Percentiles rank a stretch among this genome's conserved stretches.
Evolutionary conservation across 2,797 vertebrate species (phyloP).

Genomic region (Tragelaphus eurycerus): DNA sequence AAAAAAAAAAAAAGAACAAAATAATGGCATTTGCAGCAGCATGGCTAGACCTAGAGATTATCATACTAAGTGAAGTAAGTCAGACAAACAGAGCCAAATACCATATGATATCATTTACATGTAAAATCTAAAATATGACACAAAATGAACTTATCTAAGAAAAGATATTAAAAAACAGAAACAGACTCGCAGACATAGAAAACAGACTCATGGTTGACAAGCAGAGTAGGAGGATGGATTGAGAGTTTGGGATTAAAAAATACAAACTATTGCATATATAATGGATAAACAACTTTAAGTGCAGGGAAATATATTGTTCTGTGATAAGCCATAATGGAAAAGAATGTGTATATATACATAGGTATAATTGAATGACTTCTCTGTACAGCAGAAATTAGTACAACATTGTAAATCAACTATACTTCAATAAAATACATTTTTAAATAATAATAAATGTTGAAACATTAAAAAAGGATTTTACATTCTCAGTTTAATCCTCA

Average conservation of each 20-base stretch:
- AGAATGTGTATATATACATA: not conserved
- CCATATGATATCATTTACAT: not conserved
- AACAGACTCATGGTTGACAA: not conserved
- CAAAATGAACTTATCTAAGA: not conserved
- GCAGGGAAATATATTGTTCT: not conserved
- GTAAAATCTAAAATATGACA: not conserved
- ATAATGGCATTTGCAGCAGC: not conserved
- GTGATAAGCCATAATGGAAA: not conserved
- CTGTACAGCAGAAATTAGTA: not conserved
- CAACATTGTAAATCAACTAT: not conserved
- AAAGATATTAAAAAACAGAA: not conserved
- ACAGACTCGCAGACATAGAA: not conserved
- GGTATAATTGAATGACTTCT: not conserved
- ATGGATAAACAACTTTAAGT: not conserved
- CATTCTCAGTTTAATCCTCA: not conserved
- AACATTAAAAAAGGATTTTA: not conserved
- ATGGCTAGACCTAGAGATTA: not conserved
- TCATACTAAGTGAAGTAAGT: not conserved
- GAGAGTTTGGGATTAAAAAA: not conserved
- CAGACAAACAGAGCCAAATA: not conserved
- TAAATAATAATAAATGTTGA: not conserved
- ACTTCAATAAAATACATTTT: not conserved
- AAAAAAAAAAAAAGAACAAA: not conserved
- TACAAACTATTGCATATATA: not conserved
- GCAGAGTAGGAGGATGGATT: not conserved